phyloP scores from a whole-genome alignment of 2,113 vertebrate genomes.

The Anseranas semipalmata region DNA sequence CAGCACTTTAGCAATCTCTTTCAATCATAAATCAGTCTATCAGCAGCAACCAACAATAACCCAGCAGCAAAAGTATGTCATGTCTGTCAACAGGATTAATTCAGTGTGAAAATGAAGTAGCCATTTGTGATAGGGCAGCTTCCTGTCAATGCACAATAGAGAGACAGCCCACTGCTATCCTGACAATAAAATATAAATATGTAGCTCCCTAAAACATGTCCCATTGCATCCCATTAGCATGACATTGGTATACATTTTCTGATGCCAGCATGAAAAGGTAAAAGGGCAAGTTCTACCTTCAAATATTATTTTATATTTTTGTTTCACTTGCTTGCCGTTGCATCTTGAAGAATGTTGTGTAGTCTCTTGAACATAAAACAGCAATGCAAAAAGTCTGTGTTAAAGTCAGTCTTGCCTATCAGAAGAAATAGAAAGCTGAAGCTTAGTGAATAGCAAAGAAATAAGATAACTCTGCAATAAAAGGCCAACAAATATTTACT shows the following conservation, averaged over 20 bases:
- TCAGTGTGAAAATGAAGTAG: not conserved
- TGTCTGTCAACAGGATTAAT: conserved; percentile 24
- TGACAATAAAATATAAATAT: not conserved
- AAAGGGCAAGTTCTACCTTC: not conserved
- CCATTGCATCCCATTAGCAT: not conserved
- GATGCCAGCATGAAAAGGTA: not conserved
- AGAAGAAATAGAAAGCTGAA: not conserved
- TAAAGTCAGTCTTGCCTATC: not conserved
- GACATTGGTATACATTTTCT: not conserved
- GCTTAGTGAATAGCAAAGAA: not conserved
- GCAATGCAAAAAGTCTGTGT: not conserved
- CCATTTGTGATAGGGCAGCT: not conserved
- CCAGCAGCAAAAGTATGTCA: not conserved
- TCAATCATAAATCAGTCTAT: not conserved
- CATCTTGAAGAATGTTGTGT: not conserved
- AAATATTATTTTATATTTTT: not conserved
- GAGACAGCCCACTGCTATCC: not conserved
- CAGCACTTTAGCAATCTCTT: not conserved
- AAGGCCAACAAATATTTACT: not conserved
- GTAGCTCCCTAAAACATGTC: not conserved
- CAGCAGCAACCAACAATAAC: not conserved
- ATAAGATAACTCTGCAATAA: not conserved
- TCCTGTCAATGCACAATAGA: not conserved
- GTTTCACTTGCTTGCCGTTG: not conserved
- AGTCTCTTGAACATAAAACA: not conserved